A percentile compares a stretch with the other conserved stretches of the same genome.
Evolutionary conservation across 2,113 vertebrate genomes (phyloP).

Genomic region (Bufo bufo): DNA sequence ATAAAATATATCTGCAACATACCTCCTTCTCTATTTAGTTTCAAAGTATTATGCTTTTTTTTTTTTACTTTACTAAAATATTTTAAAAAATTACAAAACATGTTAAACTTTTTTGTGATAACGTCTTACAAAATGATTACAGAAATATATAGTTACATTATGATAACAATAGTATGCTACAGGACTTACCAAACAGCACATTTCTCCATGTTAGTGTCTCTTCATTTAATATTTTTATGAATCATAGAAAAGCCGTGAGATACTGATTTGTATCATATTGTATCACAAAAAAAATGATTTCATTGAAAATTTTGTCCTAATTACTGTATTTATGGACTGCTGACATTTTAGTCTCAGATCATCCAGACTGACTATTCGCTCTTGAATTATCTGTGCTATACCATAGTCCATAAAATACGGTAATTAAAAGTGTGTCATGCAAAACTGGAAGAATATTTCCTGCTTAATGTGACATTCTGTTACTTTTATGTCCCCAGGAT

Average conservation of each 20-base stretch:
- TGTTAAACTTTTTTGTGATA: not conserved
- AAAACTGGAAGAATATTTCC: not conserved
- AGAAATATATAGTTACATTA: not conserved
- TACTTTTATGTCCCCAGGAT: slow-evolving; percentile 22
- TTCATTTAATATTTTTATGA: not conserved
- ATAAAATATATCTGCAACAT: too few relatives aligned
- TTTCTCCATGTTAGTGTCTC: not conserved
- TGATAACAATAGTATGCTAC: not conserved
- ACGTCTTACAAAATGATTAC: not conserved
- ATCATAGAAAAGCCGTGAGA: not conserved
- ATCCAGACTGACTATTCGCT: not conserved
- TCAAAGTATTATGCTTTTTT: too few relatives aligned
- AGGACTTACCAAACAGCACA: not conserved
- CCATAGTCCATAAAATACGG: slow-evolving; percentile 22
- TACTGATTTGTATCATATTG: not conserved
- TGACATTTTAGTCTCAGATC: not conserved
- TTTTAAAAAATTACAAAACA: too few relatives aligned
- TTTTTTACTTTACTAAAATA: too few relatives aligned
- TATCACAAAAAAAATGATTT: not conserved
- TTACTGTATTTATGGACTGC: slow-evolving; percentile 4
- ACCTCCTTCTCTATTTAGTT: too few relatives aligned
- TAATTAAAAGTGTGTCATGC: slow-evolving; percentile 3
- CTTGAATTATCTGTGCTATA: not conserved
- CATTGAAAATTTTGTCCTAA: not conserved
- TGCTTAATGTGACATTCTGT: not conserved